Evolutionary conservation across 35 echinoderm and acorn worm species (phyloP).

Genomic region (Antedon bifida): DNA sequence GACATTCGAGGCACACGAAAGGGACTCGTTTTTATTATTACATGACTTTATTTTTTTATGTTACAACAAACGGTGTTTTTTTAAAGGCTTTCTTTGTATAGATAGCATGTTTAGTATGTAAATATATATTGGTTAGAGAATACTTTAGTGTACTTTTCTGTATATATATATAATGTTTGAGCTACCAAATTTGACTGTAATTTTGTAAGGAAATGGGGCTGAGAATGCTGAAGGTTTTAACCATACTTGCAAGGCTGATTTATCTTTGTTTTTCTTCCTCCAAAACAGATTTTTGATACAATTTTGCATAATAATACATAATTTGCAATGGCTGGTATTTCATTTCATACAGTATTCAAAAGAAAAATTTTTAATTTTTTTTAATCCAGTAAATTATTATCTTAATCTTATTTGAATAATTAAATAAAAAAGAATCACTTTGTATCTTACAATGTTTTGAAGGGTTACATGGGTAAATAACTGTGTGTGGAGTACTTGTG

Average conservation of each 20-base stretch:
- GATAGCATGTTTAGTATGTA: not conserved
- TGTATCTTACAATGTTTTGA: too few relatives aligned
- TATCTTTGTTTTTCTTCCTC: too few relatives aligned
- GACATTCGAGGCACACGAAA: not conserved
- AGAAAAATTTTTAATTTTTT: too few relatives aligned
- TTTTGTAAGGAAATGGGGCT: not conserved
- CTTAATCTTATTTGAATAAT: too few relatives aligned
- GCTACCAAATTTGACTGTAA: not conserved
- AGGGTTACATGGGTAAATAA: too few relatives aligned
- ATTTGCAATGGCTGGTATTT: too few relatives aligned
- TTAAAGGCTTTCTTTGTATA: not conserved
- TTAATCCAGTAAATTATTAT: too few relatives aligned
- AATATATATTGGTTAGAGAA: not conserved
- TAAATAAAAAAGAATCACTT: too few relatives aligned
- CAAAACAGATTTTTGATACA: too few relatives aligned
- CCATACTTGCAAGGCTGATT: not conserved
- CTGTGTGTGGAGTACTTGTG: too few relatives aligned
- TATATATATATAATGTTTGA: not conserved
- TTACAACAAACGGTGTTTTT: not conserved
- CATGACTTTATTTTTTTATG: not conserved
- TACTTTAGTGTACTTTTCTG: not conserved
- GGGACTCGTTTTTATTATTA: not conserved
- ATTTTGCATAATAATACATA: too few relatives aligned
- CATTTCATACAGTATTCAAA: too few relatives aligned
- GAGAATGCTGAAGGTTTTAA: not conserved